A percentile compares a stretch with the other conserved stretches of the same genome.
Evolutionary conservation across 2,888 invertebrate genomes (phyloP).

Genomic region (Nymphalis polychloros): DNA sequence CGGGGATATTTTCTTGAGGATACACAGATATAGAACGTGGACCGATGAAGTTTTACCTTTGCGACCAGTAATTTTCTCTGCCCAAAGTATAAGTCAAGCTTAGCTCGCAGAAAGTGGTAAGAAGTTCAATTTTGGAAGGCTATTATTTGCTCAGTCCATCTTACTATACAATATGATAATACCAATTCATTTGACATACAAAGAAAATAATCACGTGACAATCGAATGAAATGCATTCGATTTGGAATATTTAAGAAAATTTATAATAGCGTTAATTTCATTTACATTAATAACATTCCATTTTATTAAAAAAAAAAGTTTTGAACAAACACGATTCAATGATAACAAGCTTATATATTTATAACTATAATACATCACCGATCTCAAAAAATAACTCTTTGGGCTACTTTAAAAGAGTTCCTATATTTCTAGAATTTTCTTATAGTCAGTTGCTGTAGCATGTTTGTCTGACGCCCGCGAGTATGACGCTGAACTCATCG

Average conservation of each 20-base stretch:
- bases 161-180: neutral
- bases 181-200: neutral
- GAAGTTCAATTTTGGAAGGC: too few relatives aligned
- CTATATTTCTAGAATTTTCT: constrained; percentile 47
- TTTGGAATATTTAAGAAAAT: neutral
- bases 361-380: constrained; percentile 27
- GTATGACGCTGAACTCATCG: constrained; percentile 93
- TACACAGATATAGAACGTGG: neutral
- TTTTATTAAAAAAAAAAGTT: constrained; percentile 2
- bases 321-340: constrained; percentile 1
- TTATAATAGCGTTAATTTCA: neutral
- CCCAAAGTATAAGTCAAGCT: too few relatives aligned
- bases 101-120: too few relatives aligned
- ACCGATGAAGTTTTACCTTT: too few relatives aligned
- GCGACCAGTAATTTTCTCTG: too few relatives aligned
- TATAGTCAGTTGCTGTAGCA: constrained; percentile 88
- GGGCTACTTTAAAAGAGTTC: constrained; percentile 57
- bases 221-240: neutral
- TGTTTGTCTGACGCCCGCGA: constrained; percentile 93
- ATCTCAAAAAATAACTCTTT: constrained; percentile 46
- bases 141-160: too few relatives aligned
- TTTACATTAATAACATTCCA: neutral
- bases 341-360: constrained; percentile 11
- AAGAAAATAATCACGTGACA: neutral
- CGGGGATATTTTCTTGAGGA: neutral